These are phyloP conservation scores for Bradynema listronoti DNA, from an alignment of 1,140 invertebrate species.

Conservation along the genomic window DNA sequence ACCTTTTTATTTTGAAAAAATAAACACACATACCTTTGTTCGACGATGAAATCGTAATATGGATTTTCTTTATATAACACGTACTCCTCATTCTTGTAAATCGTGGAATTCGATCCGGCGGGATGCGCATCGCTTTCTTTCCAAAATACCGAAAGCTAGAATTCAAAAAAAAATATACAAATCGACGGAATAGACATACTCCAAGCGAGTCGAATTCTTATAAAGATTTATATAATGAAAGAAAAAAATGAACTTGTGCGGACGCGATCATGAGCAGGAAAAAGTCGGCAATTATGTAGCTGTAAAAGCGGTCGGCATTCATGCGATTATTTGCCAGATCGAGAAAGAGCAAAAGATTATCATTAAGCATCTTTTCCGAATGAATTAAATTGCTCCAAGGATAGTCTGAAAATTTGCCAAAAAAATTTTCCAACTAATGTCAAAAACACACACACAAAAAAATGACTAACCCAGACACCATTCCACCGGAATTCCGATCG, in stretches of 20 bases:
- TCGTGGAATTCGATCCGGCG: conserved; percentile 46
- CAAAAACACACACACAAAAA: no score
- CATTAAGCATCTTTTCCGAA: neutral
- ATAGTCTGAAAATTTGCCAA: conserved; percentile 61
- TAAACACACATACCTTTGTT: conserved; percentile 42
- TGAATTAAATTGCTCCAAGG: conserved; percentile 66
- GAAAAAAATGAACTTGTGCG: conserved; percentile 65
- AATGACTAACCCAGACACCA: conserved; percentile 50
- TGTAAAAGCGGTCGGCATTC: conserved; percentile 62
- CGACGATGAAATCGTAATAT: conserved; percentile 50
- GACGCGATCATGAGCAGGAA: conserved; percentile 78
- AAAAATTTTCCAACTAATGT: conserved; percentile 14
- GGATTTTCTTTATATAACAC: conserved; percentile 43
- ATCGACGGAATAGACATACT: neutral
- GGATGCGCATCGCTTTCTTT: conserved; percentile 42
- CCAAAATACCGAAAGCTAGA: conserved; percentile 63
- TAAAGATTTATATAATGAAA: conserved; percentile 15
- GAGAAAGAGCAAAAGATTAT: conserved; percentile 75
- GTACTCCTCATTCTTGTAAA: conserved; percentile 41
- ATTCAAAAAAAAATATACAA: neutral
- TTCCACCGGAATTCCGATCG: conserved; percentile 75
- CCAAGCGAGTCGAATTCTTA: conserved; percentile 11
- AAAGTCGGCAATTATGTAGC: conserved; percentile 82
- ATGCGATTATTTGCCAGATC: conserved; percentile 75
- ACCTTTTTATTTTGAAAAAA: no score